phyloP scores from a whole-genome alignment of 2,888 invertebrate species.

The Volucella inanis region DNA sequence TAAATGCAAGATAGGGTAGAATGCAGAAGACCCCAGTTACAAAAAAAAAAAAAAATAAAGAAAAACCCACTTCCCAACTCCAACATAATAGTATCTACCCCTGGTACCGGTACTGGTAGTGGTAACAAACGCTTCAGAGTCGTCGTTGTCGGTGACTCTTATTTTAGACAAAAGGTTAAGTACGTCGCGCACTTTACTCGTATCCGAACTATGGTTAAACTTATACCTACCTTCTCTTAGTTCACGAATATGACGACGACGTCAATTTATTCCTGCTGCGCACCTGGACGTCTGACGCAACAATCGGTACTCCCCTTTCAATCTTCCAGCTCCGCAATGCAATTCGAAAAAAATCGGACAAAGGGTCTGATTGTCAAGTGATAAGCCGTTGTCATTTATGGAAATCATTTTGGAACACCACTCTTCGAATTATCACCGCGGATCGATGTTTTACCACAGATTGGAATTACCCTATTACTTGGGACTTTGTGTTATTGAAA shows the following conservation, averaged over 20 bases:
- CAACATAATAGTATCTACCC: conserved; percentile 56
- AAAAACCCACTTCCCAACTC: conserved; percentile 14
- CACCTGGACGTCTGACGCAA: conserved; percentile 69
- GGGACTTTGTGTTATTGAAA: conserved; percentile 39
- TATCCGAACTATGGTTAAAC: conserved; percentile 6
- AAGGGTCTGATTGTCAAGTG: conserved; percentile 71
- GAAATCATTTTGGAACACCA: conserved; percentile 37
- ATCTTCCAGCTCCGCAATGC: conserved; percentile 22
- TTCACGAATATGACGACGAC: conserved; percentile 7
- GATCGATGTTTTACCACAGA: conserved; percentile 65
- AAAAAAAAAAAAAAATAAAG: background rate
- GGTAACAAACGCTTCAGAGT: conserved; percentile 44
- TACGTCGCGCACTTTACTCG: conserved; percentile 52
- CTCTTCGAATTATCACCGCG: conserved; percentile 52
- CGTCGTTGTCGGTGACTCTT: conserved; percentile 43
- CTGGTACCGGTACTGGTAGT: conserved; percentile 20
- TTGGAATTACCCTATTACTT: conserved; percentile 32
- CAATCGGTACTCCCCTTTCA: conserved; percentile 56
- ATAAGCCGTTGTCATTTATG: conserved; percentile 58
- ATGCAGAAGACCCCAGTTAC: conserved; percentile 41
- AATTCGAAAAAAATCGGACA: conserved; percentile 47
- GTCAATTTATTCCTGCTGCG: conserved; percentile 45
- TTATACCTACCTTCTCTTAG: no score
- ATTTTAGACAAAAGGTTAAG: conserved; percentile 64
- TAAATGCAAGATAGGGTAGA: conserved; percentile 57